Conservation (phyloP, 2,797 vertebrate genomes). For the Acanthurus lineatus region DNA sequence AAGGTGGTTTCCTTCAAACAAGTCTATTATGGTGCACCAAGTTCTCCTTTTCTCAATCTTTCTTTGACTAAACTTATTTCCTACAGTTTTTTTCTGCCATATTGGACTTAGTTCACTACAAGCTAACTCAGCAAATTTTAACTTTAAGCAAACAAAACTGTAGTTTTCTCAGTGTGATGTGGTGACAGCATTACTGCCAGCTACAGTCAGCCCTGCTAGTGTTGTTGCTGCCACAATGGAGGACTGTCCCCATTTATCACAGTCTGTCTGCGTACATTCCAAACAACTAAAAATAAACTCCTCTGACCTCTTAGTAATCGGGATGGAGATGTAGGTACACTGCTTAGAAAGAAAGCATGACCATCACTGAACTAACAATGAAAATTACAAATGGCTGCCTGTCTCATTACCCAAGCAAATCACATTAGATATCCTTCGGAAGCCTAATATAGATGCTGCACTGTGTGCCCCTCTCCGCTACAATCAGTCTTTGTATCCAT, state of each 20-base stretch:
- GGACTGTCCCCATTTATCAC: slow-evolving; percentile 71
- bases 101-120: not conserved
- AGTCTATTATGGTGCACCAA: not conserved
- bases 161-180: slow-evolving; percentile 42
- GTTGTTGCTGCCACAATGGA: slow-evolving; percentile 65
- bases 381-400: slow-evolving; percentile 72
- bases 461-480: slow-evolving; percentile 41
- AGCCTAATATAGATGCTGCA: slow-evolving; percentile 51
- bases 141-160: slow-evolving; percentile 27
- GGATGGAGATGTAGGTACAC: slow-evolving; percentile 55
- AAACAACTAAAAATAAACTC: slow-evolving; percentile 75
- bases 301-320: slow-evolving; percentile 61
- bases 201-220: slow-evolving; percentile 63
- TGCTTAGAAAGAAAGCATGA: slow-evolving; percentile 55
- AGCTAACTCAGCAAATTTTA: not conserved
- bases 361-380: slow-evolving; percentile 40
- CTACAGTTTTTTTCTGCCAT: too few species aligned
- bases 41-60: not conserved
- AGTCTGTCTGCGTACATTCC: slow-evolving; percentile 43
- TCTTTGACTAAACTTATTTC: not conserved
- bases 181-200: slow-evolving; percentile 55
- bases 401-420: slow-evolving; percentile 77
- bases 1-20: too few species aligned
- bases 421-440: slow-evolving; percentile 65
- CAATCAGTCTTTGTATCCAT: slow-evolving; percentile 60